A percentile compares a stretch with the other conserved stretches of the same genome.
Evolutionary conservation across 2,113 vertebrate genomes (phyloP).

Genomic region (Scomber scombrus): DNA sequence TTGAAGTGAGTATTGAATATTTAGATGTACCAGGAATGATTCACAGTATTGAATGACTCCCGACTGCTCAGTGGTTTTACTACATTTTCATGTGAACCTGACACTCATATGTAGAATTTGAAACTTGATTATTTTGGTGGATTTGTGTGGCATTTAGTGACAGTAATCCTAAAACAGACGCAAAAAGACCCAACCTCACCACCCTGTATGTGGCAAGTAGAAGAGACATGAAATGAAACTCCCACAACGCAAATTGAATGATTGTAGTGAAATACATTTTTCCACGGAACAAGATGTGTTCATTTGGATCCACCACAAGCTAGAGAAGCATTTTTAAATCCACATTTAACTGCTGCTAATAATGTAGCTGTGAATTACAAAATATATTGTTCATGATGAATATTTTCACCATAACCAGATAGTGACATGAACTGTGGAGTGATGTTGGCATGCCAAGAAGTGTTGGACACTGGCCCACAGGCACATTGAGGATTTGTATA

Average conservation of each 20-base stretch:
- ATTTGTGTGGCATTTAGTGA: conserved; percentile 13
- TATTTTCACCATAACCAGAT: background rate
- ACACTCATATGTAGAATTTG: conserved; percentile 25
- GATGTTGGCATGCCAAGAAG: too few species aligned
- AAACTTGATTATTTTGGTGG: background rate
- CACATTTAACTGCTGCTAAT: background rate
- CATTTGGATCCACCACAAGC: background rate
- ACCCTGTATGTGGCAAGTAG: conserved; percentile 2
- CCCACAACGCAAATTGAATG: conserved; percentile 11
- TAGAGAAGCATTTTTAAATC: background rate
- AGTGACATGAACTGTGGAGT: background rate
- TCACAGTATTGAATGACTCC: conserved; percentile 16
- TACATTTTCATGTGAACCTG: conserved; percentile 9
- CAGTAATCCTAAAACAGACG: conserved; percentile 45
- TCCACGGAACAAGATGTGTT: background rate
- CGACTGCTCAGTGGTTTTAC: conserved; percentile 17
- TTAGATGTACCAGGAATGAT: conserved; percentile 32
- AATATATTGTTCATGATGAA: background rate
- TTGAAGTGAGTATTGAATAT: conserved; percentile 29
- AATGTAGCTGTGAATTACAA: background rate
- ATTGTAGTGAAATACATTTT: background rate
- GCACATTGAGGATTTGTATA: too few species aligned
- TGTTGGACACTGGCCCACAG: too few species aligned
- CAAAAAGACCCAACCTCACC: background rate
- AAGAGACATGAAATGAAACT: conserved; percentile 31